These are phyloP conservation scores for Microcebus ravelobensis DNA, from an alignment of 2,113 vertebrate species.

Conservation along the genomic window DNA sequence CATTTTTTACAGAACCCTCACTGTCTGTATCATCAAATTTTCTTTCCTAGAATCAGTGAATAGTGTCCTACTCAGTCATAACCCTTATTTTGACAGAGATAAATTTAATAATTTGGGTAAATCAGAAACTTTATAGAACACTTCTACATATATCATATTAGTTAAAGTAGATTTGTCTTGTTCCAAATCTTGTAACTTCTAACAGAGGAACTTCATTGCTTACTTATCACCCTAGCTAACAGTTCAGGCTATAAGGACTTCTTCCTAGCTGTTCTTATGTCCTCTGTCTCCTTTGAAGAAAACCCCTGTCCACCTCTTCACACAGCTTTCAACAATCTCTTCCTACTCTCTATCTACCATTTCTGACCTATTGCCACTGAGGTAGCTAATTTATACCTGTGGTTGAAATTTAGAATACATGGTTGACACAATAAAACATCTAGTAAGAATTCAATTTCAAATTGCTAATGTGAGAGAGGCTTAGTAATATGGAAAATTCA, in stretches of 20 bases:
- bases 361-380: neutral
- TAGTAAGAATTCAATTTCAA: slow-evolving; percentile 46
- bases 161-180: neutral
- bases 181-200: neutral
- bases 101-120: neutral
- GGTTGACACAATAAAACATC: slow-evolving; percentile 42
- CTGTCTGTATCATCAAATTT: neutral
- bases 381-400: neutral
- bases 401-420: slow-evolving; percentile 30
- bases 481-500: slow-evolving; percentile 27
- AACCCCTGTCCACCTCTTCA: neutral
- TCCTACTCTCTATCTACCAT: neutral
- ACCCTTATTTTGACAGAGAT: neutral
- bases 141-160: neutral
- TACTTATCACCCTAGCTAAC: neutral
- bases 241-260: neutral
- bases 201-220: neutral
- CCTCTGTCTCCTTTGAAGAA: neutral
- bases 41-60: neutral
- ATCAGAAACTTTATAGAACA: neutral
- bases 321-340: neutral
- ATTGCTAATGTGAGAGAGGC: neutral
- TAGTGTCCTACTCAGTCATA: neutral
- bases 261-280: neutral
- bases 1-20: neutral